Base-by-base conservation (phyloP, 2,888 invertebrate genomes). In the Cerceris rybyensis region DNA sequence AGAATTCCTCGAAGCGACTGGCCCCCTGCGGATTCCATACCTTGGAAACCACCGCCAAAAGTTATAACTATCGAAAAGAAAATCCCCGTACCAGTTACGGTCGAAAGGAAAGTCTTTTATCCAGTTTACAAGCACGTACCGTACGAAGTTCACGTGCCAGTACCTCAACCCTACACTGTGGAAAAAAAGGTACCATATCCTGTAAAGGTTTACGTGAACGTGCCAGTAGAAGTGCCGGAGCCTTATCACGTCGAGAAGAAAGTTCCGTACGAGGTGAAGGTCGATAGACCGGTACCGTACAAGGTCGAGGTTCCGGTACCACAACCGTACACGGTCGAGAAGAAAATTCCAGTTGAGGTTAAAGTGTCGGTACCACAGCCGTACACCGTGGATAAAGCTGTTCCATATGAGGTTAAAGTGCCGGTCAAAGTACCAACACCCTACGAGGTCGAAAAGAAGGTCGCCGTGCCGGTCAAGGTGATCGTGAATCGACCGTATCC, bases 371-470 rank as follows among this genome's bases (percentile, higher is more conserved):
- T 90, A 58, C 89, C 90, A 5, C 87, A 88, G 61, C 90, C 90
- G 0, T 90, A 89, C 69, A 85, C 85, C 13, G 88, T 90, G 28
- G 87, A 90, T 70, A 90, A 89, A 65, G 78, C 88, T 49, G 94
- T 95, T 5, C 95, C 95, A 75, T 94, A 94, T 90, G 94, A 95
- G 85, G 95, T 96, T 64, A 95, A 95, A 87, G 94, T 95, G 13
- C 95, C 95, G 69, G 95, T 96, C 68, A 96, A 96, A 88, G 94
- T 96, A 61, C 94, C 94, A 65, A 95, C 95, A 78, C 96, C 96
- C 14, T 96, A 94, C 91, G 95, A 96, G 76, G 96, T 96, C 41
- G 95, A 96, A 90, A 96, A 96, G 89, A 93, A 94, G 82, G 93
- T 96, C 55, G 96, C 95, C 82, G 95, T 95, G 88, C 95, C 96